Base-by-base conservation (phyloP, 1,140 invertebrate genomes). In the Microplitis demolitor region DNA sequence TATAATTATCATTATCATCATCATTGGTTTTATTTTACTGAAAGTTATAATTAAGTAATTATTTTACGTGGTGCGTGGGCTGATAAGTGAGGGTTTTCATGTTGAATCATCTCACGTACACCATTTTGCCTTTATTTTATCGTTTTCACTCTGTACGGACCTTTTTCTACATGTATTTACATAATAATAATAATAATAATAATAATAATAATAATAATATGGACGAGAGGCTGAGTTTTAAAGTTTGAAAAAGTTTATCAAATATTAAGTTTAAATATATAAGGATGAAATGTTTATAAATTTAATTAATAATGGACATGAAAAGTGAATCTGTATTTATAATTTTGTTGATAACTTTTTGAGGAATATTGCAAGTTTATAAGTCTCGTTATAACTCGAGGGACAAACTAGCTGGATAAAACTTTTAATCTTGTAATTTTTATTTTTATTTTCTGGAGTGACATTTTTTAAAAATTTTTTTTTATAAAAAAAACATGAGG, bases 1-100 rank as follows among this genome's bases (percentile, higher is more conserved):
- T 67, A 9, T 11, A 24, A 45, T 45, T 45, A 45, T 45, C 39
- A 45, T 45, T 45, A 11, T 45, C 11, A 11, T 37, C 31, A 9
- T 37, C 53, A 9, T 11, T 35, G 53, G 33, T 56, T 33, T 64
- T 31, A 61, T 63, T 64, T 45, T 33, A 9, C 62, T 45, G 58
- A 66, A 77, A 78, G 79, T 82, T 83, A 83, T 84, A 85, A 84
- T 85, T 84, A 85, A 84, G 84, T 81, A 83, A 85, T 85, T 84
- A 84, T 84, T 84, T 79, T 78, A 83, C 74, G 77, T 69, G 13
- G 39, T 73, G 81, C 83, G 84, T 84, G 79, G 84, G 84, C 72
- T 78, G 83, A 83, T 84, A 84, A 85, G 79, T 84, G 79, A 79
- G 76, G 79, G 83, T 83, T 77, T 66, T 58, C 70, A 72, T 50